Evolutionary conservation across 2,113 vertebrate species (phyloP).

Genomic region (Mirza zaza): DNA sequence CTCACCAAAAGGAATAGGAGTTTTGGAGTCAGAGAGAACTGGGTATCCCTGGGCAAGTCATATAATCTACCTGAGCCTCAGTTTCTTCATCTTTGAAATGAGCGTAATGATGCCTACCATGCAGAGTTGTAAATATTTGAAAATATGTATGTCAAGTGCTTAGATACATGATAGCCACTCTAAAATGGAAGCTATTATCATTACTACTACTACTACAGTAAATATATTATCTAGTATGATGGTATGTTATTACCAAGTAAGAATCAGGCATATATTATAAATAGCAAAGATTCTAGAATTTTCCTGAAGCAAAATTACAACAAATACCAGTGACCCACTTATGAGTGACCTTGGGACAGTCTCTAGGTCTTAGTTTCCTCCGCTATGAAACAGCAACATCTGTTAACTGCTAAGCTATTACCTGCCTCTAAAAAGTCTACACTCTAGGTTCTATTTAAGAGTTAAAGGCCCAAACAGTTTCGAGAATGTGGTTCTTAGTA

Average conservation of each 20-base stretch:
- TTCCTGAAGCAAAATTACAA: not conserved
- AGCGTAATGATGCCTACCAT: not conserved
- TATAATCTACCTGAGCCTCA: not conserved
- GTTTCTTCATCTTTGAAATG: not conserved
- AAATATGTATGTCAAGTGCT: not conserved
- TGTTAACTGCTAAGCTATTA: not conserved
- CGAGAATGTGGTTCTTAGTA: not conserved
- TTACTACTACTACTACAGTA: not conserved
- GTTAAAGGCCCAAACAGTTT: not conserved
- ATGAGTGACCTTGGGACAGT: not conserved
- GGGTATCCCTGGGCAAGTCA: not conserved
- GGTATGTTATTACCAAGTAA: not conserved
- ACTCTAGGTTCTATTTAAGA: not conserved
- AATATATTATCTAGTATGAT: not conserved
- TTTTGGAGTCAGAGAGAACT: not conserved
- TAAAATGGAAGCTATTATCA: not conserved
- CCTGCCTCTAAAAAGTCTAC: not conserved
- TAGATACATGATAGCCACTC: not conserved
- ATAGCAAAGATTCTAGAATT: not conserved
- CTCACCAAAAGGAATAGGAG: not conserved
- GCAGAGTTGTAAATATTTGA: not conserved
- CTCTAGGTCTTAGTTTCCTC: not conserved
- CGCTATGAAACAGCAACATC: not conserved
- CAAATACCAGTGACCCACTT: not conserved
- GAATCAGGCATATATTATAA: not conserved